Evolutionary conservation across 92 coral and sea anemone genomes (phyloP), one percentile per base, ranked within the genome.

Genomic region (Hydrozoanthus gracilis): DNA sequence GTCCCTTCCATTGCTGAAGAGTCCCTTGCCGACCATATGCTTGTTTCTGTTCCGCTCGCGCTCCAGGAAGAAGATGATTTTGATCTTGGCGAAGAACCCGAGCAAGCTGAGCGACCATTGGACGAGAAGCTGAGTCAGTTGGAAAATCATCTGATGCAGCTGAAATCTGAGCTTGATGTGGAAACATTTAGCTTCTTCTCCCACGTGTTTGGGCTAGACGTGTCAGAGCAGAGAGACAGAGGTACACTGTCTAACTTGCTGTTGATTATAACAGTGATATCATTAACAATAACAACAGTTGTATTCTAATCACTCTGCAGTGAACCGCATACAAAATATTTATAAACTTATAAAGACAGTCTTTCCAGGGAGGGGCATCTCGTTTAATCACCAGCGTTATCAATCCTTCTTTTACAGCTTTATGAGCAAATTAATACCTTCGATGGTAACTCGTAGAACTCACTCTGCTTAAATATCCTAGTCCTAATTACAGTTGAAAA

Each of bases 171-270:
- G 87, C 67, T 95, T 9, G 98, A 94, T 73, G 77, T 91, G 17
- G 98, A 94, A 82, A 94, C 92, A 39, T 83, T 94, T 67, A 88
- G 87, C 71, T 94, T 92, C 84, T 94, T 94, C 89, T 94, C 98
- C 0, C 92, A 94, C 27, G 98, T 92, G 16, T 92, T 94, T 79
- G 76, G 95, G 16, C 92, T 94, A 44, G 93, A 92, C 27, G 87
- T 92, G 47, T 87, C 94, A 8, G 71, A 71, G 7, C 73, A 87
- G 12, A 77, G 87, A 47, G 93, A 87, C 9, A 84, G 79, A 77
- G 98, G 98, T 93, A 20, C 80, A 17, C 60, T 47, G 39, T 7
- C 60, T 7, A 15, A 17, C 16, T n/a, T 48, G 54, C 6, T 5
- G 58, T 5, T 75, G 44, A n/a, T 48, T 10, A 16, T 74, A 15